phyloP scores from a whole-genome alignment of 2,797 vertebrate genomes.

The Glyptemys insculpta region DNA sequence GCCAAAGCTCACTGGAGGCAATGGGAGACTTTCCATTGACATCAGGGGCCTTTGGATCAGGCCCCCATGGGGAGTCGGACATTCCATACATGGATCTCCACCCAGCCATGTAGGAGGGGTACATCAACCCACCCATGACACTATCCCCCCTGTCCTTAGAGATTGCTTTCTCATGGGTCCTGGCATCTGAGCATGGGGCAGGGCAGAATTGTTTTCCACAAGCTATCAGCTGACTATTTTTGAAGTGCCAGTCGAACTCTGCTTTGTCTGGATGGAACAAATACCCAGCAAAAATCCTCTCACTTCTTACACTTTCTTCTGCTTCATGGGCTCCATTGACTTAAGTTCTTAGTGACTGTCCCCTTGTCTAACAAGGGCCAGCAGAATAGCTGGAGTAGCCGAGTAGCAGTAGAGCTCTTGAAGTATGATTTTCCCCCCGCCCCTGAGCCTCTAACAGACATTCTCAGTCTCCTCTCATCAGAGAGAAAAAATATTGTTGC shows the following conservation, averaged over 20 bases:
- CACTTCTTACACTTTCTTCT: neutral
- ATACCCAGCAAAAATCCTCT: neutral
- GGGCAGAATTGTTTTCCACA: neutral
- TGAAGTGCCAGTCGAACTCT: neutral
- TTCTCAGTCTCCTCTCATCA: neutral
- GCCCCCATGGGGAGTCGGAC: no score
- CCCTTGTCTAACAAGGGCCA: neutral
- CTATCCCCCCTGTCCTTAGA: neutral
- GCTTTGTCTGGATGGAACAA: fast-evolving
- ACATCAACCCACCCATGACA: neutral
- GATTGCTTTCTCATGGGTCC: neutral
- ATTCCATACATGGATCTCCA: neutral
- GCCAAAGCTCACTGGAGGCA: neutral
- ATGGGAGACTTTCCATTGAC: neutral
- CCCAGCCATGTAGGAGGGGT: neutral
- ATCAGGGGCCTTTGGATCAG: neutral
- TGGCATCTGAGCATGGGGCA: neutral
- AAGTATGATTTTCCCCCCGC: neutral
- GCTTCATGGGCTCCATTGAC: neutral
- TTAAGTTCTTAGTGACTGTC: neutral
- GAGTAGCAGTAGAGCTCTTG: neutral
- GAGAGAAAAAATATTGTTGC: neutral
- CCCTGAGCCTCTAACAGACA: neutral
- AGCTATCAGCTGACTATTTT: neutral
- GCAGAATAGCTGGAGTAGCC: neutral